A percentile compares a stretch with the other conserved stretches of the same genome.
Evolutionary conservation across 2,888 invertebrate species (phyloP).

Genomic region (Eristalis intricaria): DNA sequence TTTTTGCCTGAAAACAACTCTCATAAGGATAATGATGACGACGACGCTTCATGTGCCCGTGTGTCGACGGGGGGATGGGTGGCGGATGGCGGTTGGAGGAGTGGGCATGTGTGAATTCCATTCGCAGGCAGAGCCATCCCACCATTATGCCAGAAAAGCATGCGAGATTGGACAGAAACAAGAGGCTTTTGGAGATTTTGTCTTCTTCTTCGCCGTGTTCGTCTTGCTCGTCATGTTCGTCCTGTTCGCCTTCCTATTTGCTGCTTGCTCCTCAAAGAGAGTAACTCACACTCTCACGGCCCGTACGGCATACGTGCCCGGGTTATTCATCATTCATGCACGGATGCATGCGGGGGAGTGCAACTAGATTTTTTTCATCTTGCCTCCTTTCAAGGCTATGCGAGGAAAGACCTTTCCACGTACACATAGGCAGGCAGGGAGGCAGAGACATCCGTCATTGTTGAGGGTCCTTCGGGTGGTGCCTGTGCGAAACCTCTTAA

Average conservation of each 20-base stretch:
- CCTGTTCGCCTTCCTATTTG: conserved; percentile 1
- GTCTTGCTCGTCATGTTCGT: background rate
- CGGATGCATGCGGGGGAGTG: conserved; percentile 39
- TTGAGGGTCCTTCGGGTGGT: conserved; percentile 47
- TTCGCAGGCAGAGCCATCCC: conserved; percentile 22
- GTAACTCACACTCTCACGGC: background rate
- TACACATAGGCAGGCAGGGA: background rate
- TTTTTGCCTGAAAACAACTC: conserved; percentile 28
- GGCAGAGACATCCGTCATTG: background rate
- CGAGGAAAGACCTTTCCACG: conserved; percentile 22
- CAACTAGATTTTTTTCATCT: conserved; percentile 57
- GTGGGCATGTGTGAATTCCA: conserved; percentile 14
- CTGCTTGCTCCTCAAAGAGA: background rate
- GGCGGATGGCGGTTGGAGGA: background rate
- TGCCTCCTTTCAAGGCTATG: conserved; percentile 61
- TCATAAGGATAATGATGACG: conserved; percentile 61
- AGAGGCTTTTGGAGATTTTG: conserved; percentile 50
- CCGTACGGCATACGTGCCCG: conserved; percentile 18
- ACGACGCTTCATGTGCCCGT: conserved; percentile 19
- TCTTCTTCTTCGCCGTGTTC: conserved; percentile 11
- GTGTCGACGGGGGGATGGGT: background rate
- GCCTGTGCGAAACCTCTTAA: conserved; percentile 59
- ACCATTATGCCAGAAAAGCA: conserved; percentile 31
- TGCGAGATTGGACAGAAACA: conserved; percentile 62
- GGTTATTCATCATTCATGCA: conserved; percentile 31